Percentiles rank a stretch among this genome's conserved stretches.
These are phyloP conservation scores for Lissocephala sabroskyi DNA, from an alignment of 2,888 invertebrate genomes.

Conservation along the genomic window DNA sequence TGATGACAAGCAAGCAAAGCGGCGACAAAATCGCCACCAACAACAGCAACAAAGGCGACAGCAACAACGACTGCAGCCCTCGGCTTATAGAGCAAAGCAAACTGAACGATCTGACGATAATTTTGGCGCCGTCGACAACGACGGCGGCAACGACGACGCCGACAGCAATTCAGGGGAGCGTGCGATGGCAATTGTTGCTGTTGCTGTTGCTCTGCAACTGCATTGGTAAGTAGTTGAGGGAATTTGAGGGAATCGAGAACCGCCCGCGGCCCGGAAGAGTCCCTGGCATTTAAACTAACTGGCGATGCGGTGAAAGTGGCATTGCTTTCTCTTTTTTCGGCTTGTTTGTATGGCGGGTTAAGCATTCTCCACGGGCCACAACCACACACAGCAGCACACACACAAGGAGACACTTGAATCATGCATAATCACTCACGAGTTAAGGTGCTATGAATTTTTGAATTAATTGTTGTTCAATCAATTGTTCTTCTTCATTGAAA, in stretches of 20 bases:
- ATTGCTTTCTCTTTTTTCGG: too few species aligned
- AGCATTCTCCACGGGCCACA: too few species aligned
- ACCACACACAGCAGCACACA: too few species aligned
- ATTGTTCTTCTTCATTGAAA: constrained; percentile 53
- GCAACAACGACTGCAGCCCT: background rate
- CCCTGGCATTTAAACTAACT: too few species aligned
- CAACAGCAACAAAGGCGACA: background rate
- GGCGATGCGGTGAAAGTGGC: too few species aligned
- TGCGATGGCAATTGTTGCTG: constrained; percentile 63
- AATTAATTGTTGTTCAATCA: constrained; percentile 49
- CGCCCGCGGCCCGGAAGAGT: too few species aligned
- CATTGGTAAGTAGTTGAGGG: constrained; percentile 66
- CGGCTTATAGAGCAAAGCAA: too few species aligned
- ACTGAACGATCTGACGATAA: background rate
- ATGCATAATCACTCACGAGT: too few species aligned
- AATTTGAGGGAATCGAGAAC: too few species aligned
- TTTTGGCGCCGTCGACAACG: constrained; percentile 7
- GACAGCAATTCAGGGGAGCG: constrained; percentile 31
- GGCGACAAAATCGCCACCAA: constrained; percentile 38
- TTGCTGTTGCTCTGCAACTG: constrained; percentile 67
- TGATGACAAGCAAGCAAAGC: constrained; percentile 29
- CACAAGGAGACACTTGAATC: too few species aligned
- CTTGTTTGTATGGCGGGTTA: too few species aligned
- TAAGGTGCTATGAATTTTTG: constrained; percentile 31
- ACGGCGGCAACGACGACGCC: constrained; percentile 18